Evolutionary conservation across 2,888 invertebrate species (phyloP), one percentile per base, ranked within the genome.

Genomic region (Hyles lineata): DNA sequence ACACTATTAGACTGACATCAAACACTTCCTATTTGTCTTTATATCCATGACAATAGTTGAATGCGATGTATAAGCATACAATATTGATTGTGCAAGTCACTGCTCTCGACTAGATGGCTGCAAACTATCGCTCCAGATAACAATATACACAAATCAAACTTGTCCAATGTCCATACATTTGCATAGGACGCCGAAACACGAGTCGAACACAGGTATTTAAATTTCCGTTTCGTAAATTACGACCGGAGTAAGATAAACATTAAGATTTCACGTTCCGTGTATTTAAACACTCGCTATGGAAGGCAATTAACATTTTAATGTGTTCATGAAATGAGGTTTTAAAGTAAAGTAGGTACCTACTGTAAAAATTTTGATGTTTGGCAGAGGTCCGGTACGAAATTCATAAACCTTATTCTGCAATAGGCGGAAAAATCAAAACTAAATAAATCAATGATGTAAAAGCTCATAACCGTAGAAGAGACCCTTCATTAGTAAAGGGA

Each of bases 221-320:
- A 67, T 21, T 63, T 63, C 43, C 17, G 23, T 67, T 50, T 67
- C 15, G 67, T 21, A 50, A 67, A 67, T 67, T 67, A 67, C 5
- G 43, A 50, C 23, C 17, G 32, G 17, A 67, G 21, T 50, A 23
- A 50, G 7, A 67, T 17, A 67, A 67, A 67, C 67, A 67, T 67
- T 50, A 7, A 67, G 50, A 67, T 23, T 11, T 63, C 63, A 21
- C 35, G 63, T 62, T 67, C 23, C 23, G 23, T 7, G 5, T 60
- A 25, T 60, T 25, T 21, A 43, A 21, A 1, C 43, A 17, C 17
- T 23, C 17, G 43, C 6, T 67, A 43, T 21, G 63, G 35, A 17
- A 32, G n/a, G 43, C 43, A 50, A 67, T 67, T 67, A 43, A 67
- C 23, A 17, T 67, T 67, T 23, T 23, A 67, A 15, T 23, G 23